These are phyloP conservation scores for Amblyopsis hoosieri DNA, from an alignment of 2,797 vertebrate genomes.

Conservation along the genomic window DNA sequence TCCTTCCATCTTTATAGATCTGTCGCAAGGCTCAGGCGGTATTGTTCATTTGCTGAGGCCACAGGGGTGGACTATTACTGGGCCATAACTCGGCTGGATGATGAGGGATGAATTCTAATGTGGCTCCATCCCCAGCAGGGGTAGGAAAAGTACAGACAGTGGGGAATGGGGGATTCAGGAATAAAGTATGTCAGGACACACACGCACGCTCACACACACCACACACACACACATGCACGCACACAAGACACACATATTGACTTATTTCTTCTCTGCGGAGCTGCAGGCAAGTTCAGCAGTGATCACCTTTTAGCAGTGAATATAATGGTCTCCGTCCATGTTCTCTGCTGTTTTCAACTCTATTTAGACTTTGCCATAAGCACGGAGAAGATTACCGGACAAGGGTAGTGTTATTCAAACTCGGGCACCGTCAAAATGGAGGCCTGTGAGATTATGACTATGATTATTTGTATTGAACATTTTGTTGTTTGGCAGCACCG, in stretches of 20 bases:
- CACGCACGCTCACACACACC: conserved; percentile 24
- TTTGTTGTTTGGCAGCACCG: conserved; percentile 28
- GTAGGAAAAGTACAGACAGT: conserved; percentile 47
- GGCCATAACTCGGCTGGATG: conserved; percentile 74
- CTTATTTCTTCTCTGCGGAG: conserved; percentile 15
- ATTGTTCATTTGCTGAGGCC: conserved; percentile 76
- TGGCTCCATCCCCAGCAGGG: conserved; percentile 58
- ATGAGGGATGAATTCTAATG: conserved; percentile 78
- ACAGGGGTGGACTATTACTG: conserved; percentile 74
- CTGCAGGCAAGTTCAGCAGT: conserved; percentile 26
- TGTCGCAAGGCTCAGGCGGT: conserved; percentile 69
- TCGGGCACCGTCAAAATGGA: no score
- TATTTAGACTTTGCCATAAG: not conserved
- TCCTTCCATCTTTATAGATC: conserved; percentile 48
- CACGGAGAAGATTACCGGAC: not conserved
- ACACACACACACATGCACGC: conserved; percentile 6
- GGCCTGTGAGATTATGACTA: no score
- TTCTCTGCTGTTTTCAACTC: conserved; percentile 3
- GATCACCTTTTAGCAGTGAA: conserved; percentile 15
- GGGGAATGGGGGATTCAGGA: conserved; percentile 55
- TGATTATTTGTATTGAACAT: not conserved
- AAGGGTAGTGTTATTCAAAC: not conserved
- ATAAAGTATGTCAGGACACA: conserved; percentile 50
- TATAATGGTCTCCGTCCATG: conserved; percentile 12
- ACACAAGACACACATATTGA: conserved; percentile 16